Evolutionary conservation across 2,113 vertebrate genomes (phyloP).

Genomic region (Myiagra hebetior): DNA sequence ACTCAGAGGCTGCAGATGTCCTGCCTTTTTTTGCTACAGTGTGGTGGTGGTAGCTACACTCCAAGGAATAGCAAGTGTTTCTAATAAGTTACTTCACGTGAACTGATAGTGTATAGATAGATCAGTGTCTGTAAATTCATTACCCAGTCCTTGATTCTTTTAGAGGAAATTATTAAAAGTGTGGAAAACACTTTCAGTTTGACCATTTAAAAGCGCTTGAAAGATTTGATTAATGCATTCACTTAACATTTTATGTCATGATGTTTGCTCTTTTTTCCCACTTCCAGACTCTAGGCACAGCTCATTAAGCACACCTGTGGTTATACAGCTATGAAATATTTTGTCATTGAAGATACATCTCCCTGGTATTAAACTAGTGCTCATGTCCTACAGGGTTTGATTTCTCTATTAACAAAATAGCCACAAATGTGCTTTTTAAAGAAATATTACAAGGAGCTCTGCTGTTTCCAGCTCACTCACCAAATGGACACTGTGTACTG

Average conservation of each 20-base stretch:
- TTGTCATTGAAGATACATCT: not conserved
- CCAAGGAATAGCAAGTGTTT: not conserved
- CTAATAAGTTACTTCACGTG: not conserved
- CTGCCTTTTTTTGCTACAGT: not conserved
- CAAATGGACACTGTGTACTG: not conserved
- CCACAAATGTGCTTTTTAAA: not conserved
- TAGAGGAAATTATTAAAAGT: not conserved
- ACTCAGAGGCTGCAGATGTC: not conserved
- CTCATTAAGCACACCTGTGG: not conserved
- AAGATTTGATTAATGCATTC: not conserved
- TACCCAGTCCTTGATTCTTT: not conserved
- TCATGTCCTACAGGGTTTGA: not conserved
- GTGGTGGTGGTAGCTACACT: fast-evolving
- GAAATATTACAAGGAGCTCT: not conserved
- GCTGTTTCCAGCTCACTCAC: not conserved
- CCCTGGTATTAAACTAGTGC: not conserved
- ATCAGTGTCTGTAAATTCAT: not conserved
- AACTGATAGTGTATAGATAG: not conserved
- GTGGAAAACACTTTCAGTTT: not conserved
- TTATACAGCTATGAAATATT: not conserved
- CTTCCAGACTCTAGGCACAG: not conserved
- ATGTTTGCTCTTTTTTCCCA: not conserved
- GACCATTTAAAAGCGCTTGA: not conserved
- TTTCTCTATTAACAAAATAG: not conserved
- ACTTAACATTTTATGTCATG: not conserved